A percentile compares a stretch with the other conserved stretches of the same genome.
These are phyloP conservation scores for Limenitis camilla DNA, from an alignment of 2,888 invertebrate genomes.

Conservation along the genomic window DNA sequence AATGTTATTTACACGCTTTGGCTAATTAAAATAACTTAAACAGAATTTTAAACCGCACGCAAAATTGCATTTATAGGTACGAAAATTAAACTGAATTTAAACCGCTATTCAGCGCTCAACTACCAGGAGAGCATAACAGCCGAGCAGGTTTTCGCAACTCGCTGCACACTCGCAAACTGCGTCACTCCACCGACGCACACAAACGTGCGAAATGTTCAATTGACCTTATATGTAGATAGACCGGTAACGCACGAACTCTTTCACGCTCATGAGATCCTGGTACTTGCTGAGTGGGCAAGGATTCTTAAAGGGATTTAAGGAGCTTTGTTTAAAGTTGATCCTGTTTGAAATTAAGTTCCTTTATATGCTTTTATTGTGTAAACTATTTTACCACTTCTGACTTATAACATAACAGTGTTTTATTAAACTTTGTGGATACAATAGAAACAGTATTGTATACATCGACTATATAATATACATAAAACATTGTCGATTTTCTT, in stretches of 20 bases:
- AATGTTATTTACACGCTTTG: no score
- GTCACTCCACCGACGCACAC: conserved; percentile 43
- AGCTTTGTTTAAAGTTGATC: conserved; percentile 7
- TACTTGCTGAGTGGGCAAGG: conserved; percentile 53
- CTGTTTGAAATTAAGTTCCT: background rate
- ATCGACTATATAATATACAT: no score
- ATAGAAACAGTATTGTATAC: no score
- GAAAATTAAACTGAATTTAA: background rate
- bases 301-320: conserved; percentile 43
- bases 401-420: no score
- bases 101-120: conserved; percentile 21
- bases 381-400: no score
- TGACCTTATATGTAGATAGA: conserved; percentile 60
- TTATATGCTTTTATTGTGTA: no score
- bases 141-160: conserved; percentile 51
- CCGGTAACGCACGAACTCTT: conserved; percentile 52
- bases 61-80: background rate
- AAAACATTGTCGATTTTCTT: no score
- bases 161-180: conserved; percentile 13
- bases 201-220: conserved; percentile 46
- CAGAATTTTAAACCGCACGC: no score
- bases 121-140: conserved; percentile 57
- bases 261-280: conserved; percentile 48
- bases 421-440: no score
- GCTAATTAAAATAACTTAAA: background rate